Evolutionary conservation across 2,888 invertebrate species (phyloP).

Genomic region (Spicauda simplicius): DNA sequence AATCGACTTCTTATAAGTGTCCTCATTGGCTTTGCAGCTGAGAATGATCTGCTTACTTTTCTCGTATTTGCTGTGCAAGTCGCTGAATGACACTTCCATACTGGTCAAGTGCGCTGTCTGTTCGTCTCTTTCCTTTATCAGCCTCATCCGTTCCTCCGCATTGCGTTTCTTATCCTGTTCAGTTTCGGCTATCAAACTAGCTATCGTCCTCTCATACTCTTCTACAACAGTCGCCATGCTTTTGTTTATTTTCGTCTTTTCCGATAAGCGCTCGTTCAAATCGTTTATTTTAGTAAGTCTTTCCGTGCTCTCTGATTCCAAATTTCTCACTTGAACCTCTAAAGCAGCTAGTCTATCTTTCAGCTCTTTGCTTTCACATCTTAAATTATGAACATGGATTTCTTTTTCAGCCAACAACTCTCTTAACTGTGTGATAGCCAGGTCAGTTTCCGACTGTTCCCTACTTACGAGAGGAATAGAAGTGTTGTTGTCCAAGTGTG

Average conservation of each 20-base stretch:
- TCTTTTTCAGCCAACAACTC: conserved; percentile 84
- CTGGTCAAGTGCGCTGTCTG: conserved; percentile 86
- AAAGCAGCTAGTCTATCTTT: conserved; percentile 71
- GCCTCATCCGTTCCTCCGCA: conserved; percentile 78
- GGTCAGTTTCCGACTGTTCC: conserved; percentile 67
- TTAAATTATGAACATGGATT: conserved; percentile 78
- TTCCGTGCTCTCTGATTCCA: conserved; percentile 64
- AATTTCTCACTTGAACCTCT: conserved; percentile 67
- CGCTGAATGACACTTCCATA: conserved; percentile 86
- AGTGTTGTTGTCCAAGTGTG: conserved; percentile 57
- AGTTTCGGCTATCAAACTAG: conserved; percentile 89
- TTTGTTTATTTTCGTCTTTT: conserved; percentile 77
- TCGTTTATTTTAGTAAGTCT: conserved; percentile 68
- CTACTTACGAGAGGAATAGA: conserved; percentile 52
- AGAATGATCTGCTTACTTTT: conserved; percentile 86
- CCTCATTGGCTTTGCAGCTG: conserved; percentile 86
- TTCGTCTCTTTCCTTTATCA: conserved; percentile 85
- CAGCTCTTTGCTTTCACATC: conserved; percentile 76
- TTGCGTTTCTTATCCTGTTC: conserved; percentile 87
- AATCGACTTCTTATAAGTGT: conserved; percentile 87
- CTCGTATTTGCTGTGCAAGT: conserved; percentile 87
- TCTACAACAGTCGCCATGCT: conserved; percentile 88
- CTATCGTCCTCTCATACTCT: conserved; percentile 92
- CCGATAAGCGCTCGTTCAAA: conserved; percentile 66
- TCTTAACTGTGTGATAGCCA: conserved; percentile 72